Base-by-base conservation (phyloP, 2,797 vertebrate species). In the Scomberomorus guttatus region DNA sequence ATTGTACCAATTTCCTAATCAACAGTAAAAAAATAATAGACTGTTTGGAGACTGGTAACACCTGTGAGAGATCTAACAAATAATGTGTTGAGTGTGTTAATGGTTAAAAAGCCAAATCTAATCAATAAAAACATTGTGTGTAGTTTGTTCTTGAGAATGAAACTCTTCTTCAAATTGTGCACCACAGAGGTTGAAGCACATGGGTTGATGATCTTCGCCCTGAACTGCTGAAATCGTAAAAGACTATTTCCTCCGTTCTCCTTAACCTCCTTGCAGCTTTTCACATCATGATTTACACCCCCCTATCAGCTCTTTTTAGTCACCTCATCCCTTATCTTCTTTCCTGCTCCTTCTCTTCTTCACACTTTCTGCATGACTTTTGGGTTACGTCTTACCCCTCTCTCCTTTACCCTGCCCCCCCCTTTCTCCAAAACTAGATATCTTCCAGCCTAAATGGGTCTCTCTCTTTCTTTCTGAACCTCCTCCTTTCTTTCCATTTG, bases 231-330 rank as follows among this genome's bases (percentile, higher is more conserved):
- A 44, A 10, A 68, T 11, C 48, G 25, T 55, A 37, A 37, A 37
- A 37, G 17, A 32, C 22, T 1, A 42, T 70, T 59, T 62, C 55
- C 39, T 77, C 11, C 18, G 15, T 32, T 58, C 61, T 72, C 27
- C 13, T 57, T 32, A 29, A 17, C 15, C 42, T 22, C 12, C 12
- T 14, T 39, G 4, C 50, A n/a, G 8, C 44, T 27, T 22, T 62
- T 62, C 6, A 42, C 8, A 52, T 67, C 56, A 51, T 44, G 59
- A 75, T 65, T 46, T 39, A 54, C 54, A 60, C 9, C 37, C 37
- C 57, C 60, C 59, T 42, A 25, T 57, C 1, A 9, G 8, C 46
- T 67, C 44, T 10, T 57, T 20, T 51, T 17, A 42, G 11, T 46
- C 24, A 51, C 14, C 51, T 52, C 34, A 17, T 52, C 58, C 34